Conservation (phyloP, 2,888 invertebrate genomes). For the Cheilosia vulpina region DNA sequence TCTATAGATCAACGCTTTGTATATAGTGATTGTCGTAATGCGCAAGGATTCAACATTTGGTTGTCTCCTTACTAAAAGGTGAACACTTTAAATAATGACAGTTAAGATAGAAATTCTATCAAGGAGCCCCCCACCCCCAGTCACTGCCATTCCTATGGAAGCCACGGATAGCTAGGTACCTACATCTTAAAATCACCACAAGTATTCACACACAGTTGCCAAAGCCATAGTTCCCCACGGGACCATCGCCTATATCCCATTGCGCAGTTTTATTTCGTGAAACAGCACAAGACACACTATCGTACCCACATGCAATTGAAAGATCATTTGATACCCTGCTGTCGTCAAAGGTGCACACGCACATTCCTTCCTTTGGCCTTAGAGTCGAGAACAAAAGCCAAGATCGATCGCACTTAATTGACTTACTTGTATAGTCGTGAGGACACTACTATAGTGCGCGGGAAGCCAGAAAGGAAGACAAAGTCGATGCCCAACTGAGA, state of each 20-base stretch:
- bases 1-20: too few relatives aligned
- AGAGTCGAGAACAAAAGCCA: constrained; percentile 62
- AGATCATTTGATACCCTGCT: constrained; percentile 68
- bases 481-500: constrained; percentile 63
- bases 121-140: background rate
- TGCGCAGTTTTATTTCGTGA: constrained; percentile 51
- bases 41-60: too few relatives aligned
- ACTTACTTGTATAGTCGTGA: constrained; percentile 50
- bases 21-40: too few relatives aligned
- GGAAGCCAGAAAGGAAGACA: constrained; percentile 29
- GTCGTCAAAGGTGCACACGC: constrained; percentile 61
- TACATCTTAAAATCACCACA: constrained; percentile 27
- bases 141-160: constrained; percentile 10
- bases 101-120: background rate
- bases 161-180: background rate
- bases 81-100: too few relatives aligned
- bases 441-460: constrained; percentile 28
- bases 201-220: constrained; percentile 56
- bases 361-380: constrained; percentile 57
- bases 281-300: constrained; percentile 41
- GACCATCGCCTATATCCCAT: constrained; percentile 41
- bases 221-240: constrained; percentile 61
- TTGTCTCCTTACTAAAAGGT: too few relatives aligned
- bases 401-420: constrained; percentile 72
- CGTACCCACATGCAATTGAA: constrained; percentile 72